These are phyloP conservation scores for Falco naumanni DNA, from an alignment of 2,797 vertebrate genomes.

Conservation along the genomic window DNA sequence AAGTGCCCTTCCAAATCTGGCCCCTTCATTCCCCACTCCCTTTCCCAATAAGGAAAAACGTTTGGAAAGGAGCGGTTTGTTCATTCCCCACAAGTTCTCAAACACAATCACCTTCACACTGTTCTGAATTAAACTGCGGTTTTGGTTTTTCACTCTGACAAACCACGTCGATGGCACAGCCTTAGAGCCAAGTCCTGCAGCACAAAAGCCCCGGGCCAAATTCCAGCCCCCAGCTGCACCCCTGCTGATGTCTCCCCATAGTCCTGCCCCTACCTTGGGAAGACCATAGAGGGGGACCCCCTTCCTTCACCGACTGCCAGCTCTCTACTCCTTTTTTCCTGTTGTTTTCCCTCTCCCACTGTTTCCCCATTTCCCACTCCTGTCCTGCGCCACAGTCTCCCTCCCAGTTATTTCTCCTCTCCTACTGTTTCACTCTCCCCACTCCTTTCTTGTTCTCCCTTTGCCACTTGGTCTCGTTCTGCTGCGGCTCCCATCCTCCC, in stretches of 20 bases:
- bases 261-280: background rate
- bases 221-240: conserved; percentile 5
- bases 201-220: conserved; percentile 34
- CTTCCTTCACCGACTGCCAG: background rate
- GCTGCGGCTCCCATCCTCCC: background rate
- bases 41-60: background rate
- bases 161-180: background rate
- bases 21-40: background rate
- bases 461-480: background rate
- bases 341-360: conserved; percentile 17
- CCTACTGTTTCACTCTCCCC: background rate
- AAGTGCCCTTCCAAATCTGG: conserved; percentile 65
- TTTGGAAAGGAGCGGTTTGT: conserved; percentile 1
- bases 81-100: background rate
- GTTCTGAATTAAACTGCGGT: background rate
- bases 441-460: conserved; percentile 1
- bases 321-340: conserved; percentile 10
- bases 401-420: background rate
- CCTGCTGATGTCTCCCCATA: background rate
- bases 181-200: conserved; percentile 47
- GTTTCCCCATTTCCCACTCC: background rate
- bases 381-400: background rate
- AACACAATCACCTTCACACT: background rate
- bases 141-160: background rate
- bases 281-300: background rate